These are phyloP conservation scores for Cyrtodaria siliqua DNA, from an alignment of 2,888 invertebrate genomes.

Conservation along the genomic window DNA sequence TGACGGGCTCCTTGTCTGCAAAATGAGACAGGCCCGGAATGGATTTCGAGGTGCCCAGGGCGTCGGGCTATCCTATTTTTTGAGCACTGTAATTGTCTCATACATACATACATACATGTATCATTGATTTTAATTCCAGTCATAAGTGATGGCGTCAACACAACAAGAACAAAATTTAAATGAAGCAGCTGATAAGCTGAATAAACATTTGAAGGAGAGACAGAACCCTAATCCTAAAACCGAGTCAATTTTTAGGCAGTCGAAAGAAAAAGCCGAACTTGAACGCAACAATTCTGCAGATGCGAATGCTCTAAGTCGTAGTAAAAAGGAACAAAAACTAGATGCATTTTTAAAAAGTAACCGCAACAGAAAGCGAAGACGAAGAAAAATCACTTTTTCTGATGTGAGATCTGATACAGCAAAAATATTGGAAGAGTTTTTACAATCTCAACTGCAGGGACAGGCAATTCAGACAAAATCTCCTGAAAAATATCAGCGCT, in stretches of 20 bases:
- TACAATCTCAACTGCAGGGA: constrained; percentile 62
- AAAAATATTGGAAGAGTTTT: constrained; percentile 75
- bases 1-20: too few relatives aligned
- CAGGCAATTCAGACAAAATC: constrained; percentile 42
- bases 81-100: neutral
- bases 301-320: constrained; percentile 27
- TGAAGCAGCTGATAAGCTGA: neutral
- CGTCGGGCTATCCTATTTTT: too few relatives aligned
- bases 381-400: constrained; percentile 49
- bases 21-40: too few relatives aligned
- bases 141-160: too few relatives aligned
- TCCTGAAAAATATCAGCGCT: constrained; percentile 48
- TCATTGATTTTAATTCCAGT: neutral
- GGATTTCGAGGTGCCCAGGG: too few relatives aligned
- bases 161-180: too few relatives aligned
- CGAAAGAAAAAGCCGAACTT: constrained; percentile 9
- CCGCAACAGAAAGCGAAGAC: constrained; percentile 5
- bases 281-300: constrained; percentile 41
- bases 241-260: constrained; percentile 1
- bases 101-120: neutral
- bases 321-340: constrained; percentile 44
- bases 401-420: constrained; percentile 73
- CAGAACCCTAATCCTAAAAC: neutral
- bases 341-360: constrained; percentile 32
- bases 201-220: constrained; percentile 19